Conservation (phyloP, 2,113 vertebrate species). For the Passer domesticus region DNA sequence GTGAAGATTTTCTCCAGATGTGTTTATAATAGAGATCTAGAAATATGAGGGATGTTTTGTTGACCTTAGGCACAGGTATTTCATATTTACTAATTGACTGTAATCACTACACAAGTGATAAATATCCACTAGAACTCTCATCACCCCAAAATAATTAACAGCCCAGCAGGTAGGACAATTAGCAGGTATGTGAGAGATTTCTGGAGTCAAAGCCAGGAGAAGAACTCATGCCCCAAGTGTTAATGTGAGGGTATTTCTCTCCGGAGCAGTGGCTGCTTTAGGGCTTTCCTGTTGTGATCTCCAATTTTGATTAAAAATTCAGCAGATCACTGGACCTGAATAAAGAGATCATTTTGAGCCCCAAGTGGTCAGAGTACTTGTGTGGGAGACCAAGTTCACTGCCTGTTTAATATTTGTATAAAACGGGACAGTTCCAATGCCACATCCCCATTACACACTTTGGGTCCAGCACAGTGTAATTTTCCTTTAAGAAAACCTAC, state of each 20-base stretch:
- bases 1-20: constrained; percentile 12
- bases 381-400: background rate
- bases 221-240: background rate
- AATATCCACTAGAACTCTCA: background rate
- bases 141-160: background rate
- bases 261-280: background rate
- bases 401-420: background rate
- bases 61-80: background rate
- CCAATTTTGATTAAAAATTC: background rate
- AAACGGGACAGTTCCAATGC: background rate
- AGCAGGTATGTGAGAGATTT: background rate
- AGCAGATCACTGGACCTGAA: background rate
- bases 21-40: background rate
- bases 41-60: background rate
- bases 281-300: background rate
- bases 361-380: background rate
- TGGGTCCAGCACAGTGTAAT: background rate
- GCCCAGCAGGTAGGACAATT: background rate
- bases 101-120: background rate
- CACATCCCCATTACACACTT: background rate
- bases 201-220: background rate
- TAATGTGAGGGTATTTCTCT: background rate
- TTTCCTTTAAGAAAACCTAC: constrained; percentile 1
- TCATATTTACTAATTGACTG: background rate
- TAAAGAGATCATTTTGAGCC: background rate